Evolutionary conservation across 64 coral and sea anemone genomes (phyloP).

Genomic region (Porites lutea): DNA sequence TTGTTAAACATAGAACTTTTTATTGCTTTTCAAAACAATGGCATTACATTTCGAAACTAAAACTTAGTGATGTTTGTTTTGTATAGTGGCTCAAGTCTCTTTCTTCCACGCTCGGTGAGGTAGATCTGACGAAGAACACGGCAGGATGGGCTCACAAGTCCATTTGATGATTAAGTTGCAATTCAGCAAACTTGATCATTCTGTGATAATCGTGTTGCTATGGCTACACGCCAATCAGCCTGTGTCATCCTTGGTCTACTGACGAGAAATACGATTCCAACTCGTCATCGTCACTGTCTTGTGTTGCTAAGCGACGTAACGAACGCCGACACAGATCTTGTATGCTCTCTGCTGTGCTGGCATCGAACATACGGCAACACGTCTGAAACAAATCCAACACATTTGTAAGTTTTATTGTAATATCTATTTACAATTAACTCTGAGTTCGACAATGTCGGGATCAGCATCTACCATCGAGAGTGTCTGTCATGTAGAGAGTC

Average conservation of each 20-base stretch:
- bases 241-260: slow-evolving; percentile 44
- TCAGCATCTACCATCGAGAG: too few relatives aligned
- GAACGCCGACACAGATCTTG: slow-evolving; percentile 78
- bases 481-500: too few relatives aligned
- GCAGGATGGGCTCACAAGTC: too few relatives aligned
- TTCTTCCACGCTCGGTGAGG: too few relatives aligned
- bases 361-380: slow-evolving; percentile 77
- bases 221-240: not conserved
- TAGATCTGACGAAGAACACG: too few relatives aligned
- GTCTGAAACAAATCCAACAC: slow-evolving; percentile 36
- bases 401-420: not conserved
- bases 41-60: too few relatives aligned
- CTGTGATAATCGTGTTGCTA: not conserved
- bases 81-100: too few relatives aligned
- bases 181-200: not conserved
- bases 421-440: not conserved
- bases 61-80: too few relatives aligned
- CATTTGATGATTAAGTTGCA: not conserved
- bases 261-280: slow-evolving; percentile 14
- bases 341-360: slow-evolving; percentile 61
- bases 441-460: too few relatives aligned
- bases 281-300: slow-evolving; percentile 49
- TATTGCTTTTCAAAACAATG: too few relatives aligned
- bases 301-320: slow-evolving; percentile 74
- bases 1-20: too few relatives aligned